These are phyloP conservation scores for Escarpia spicata DNA, from an alignment of 2,888 invertebrate species.

Conservation along the genomic window DNA sequence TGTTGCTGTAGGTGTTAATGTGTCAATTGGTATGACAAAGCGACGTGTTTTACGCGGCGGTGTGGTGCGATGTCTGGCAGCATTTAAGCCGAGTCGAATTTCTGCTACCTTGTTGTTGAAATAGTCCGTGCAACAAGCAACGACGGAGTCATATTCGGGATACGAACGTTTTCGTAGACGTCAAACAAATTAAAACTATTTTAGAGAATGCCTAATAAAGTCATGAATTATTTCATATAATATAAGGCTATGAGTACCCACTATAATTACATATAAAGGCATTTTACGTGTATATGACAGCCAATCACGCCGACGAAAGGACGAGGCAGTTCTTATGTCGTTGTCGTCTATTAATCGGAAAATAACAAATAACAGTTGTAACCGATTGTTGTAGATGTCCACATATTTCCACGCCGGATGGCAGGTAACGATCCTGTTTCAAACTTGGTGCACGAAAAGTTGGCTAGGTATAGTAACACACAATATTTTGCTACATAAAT, in stretches of 20 bases:
- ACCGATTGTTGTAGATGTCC: neutral
- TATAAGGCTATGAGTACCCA: neutral
- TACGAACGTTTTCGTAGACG: too few species aligned
- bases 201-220: too few species aligned
- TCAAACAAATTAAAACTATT: too few species aligned
- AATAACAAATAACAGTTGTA: neutral
- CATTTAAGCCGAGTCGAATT: too few species aligned
- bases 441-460: neutral
- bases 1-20: too few species aligned
- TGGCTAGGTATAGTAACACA: neutral
- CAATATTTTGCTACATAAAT: neutral
- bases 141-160: too few species aligned
- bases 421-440: neutral
- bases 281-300: neutral
- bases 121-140: too few species aligned
- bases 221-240: too few species aligned
- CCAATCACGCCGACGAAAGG: neutral
- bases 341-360: neutral
- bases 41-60: too few species aligned
- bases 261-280: neutral
- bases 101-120: too few species aligned
- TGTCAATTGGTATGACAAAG: too few species aligned
- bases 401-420: neutral
- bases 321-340: neutral
- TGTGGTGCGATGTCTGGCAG: too few species aligned